Conservation (phyloP, 1,140 invertebrate genomes). For the Formica exsecta region DNA sequence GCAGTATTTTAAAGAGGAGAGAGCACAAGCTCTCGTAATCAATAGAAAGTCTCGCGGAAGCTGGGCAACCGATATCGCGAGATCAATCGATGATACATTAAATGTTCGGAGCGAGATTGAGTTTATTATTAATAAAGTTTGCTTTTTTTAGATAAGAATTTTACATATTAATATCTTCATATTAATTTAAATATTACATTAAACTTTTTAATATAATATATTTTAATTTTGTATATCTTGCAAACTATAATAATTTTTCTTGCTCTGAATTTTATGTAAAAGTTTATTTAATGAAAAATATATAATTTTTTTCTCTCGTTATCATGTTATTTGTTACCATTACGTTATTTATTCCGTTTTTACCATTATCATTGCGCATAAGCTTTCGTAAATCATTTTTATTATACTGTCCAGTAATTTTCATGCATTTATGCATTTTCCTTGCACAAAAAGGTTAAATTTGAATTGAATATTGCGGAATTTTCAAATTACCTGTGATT, state of each 20-base stretch:
- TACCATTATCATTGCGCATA: background rate
- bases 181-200: slow-evolving; percentile 1
- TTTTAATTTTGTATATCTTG: slow-evolving; percentile 10
- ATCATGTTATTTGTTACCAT: background rate
- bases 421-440: background rate
- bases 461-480: background rate
- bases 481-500: background rate
- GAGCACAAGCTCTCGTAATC: slow-evolving; percentile 33
- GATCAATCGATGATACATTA: background rate
- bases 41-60: slow-evolving; percentile 16
- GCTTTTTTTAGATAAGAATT: background rate
- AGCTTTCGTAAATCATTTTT: background rate
- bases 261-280: background rate
- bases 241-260: background rate
- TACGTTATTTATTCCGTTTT: background rate
- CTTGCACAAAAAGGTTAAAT: background rate
- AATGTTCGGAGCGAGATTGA: background rate
- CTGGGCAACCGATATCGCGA: background rate
- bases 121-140: background rate
- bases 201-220: background rate
- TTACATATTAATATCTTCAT: background rate
- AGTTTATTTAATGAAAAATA: background rate
- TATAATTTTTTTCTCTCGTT: background rate
- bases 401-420: background rate
- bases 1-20: slow-evolving; percentile 61